Evolutionary conservation across 2,797 vertebrate genomes (phyloP).

Genomic region (Pteropus rufus): DNA sequence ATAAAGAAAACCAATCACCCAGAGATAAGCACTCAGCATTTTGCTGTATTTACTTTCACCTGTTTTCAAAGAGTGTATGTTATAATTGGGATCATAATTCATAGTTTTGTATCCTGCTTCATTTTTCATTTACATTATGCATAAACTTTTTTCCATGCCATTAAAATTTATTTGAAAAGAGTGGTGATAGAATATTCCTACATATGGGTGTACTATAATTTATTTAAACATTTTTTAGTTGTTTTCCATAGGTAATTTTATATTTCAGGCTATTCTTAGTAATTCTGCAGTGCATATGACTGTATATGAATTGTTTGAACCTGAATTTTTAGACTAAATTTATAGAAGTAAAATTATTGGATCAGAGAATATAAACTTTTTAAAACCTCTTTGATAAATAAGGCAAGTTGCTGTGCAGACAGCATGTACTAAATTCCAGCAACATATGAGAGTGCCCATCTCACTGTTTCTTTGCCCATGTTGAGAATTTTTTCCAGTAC

Average conservation of each 20-base stretch:
- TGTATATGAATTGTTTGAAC: not conserved
- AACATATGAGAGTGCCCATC: not conserved
- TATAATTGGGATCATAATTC: not conserved
- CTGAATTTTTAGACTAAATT: conserved; percentile 1
- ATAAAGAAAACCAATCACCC: not conserved
- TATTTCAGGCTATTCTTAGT: not conserved
- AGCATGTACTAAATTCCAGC: not conserved
- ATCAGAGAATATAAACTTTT: not conserved
- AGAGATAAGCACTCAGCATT: not conserved
- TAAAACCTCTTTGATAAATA: conserved; percentile 8
- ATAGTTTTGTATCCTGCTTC: not conserved
- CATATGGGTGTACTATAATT: not conserved
- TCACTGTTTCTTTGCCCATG: not conserved
- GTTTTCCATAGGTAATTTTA: conserved; percentile 17
- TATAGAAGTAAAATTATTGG: conserved; percentile 6
- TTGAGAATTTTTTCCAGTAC: not conserved
- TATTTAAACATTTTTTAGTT: conserved; percentile 7
- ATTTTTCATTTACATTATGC: not conserved
- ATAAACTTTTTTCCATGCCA: not conserved
- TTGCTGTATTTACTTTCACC: conserved; percentile 12
- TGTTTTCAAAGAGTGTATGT: conserved; percentile 6
- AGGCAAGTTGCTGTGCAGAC: not conserved
- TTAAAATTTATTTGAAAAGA: conserved; percentile 21
- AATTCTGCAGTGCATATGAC: not conserved
- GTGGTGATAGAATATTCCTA: not conserved